These are phyloP conservation scores for Percopsis transmontana DNA, from an alignment of 2,113 vertebrate species.

Conservation along the genomic window DNA sequence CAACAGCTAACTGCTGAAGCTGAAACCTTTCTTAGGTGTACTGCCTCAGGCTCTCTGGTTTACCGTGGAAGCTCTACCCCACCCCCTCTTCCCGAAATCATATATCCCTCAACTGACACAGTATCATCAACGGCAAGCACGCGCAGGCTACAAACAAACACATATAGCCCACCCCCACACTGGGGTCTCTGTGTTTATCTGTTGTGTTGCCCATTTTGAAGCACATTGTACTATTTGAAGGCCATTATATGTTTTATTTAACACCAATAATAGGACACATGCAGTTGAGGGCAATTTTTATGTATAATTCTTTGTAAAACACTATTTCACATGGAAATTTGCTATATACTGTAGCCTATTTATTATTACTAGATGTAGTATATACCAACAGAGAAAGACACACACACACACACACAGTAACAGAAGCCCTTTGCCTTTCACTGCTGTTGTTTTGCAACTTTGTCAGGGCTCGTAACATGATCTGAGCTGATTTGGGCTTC, in stretches of 20 bases:
- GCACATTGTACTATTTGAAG: slow-evolving; percentile 9
- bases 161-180: background rate
- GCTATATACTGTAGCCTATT: too few species aligned
- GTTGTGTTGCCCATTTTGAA: too few species aligned
- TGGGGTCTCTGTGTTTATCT: too few species aligned
- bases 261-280: too few species aligned
- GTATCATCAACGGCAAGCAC: slow-evolving; percentile 33
- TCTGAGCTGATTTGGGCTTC: slow-evolving; percentile 42
- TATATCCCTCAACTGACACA: slow-evolving; percentile 44
- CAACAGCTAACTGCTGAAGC: slow-evolving; percentile 45
- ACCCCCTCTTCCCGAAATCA: slow-evolving; percentile 50
- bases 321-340: too few species aligned
- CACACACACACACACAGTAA: slow-evolving; percentile 45
- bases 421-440: slow-evolving; percentile 55
- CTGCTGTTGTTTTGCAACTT: slow-evolving; percentile 56
- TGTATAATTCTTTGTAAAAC: too few species aligned
- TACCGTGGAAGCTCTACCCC: slow-evolving; percentile 40
- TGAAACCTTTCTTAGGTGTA: slow-evolving; percentile 47
- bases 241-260: background rate
- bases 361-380: too few species aligned
- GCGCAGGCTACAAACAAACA: slow-evolving; percentile 29
- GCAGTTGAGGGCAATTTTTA: too few species aligned
- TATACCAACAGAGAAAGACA: slow-evolving; percentile 5
- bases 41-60: slow-evolving; percentile 44
- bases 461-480: slow-evolving; percentile 54